Conservation (phyloP, 2,888 invertebrate genomes). For the Adelphocoris suturalis region DNA sequence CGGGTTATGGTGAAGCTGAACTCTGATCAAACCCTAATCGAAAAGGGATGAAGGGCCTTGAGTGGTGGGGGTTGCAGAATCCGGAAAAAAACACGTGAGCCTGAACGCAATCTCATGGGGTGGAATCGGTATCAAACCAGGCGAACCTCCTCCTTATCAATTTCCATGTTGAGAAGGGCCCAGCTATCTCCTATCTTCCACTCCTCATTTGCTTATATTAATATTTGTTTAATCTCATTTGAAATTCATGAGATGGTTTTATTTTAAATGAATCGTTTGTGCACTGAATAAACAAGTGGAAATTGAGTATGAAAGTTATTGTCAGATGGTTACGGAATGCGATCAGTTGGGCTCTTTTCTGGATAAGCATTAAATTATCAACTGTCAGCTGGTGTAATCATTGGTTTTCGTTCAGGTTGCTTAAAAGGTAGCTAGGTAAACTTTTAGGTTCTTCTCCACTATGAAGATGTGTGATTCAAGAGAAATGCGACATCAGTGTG, state of each 20-base stretch:
- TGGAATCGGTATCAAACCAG: neutral
- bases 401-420: no score
- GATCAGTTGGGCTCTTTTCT: no score
- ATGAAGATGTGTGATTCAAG: no score
- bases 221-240: constrained; percentile 47
- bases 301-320: neutral
- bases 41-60: neutral
- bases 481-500: no score
- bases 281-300: neutral
- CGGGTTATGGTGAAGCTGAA: neutral
- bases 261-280: constrained; percentile 31
- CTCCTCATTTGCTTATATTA: constrained; percentile 42
- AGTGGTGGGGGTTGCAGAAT: neutral
- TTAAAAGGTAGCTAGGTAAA: no score
- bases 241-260: constrained; percentile 43
- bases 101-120: neutral
- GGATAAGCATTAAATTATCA: no score
- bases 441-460: no score
- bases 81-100: neutral
- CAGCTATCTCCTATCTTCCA: constrained; percentile 37
- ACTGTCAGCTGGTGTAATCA: no score
- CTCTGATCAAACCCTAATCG: neutral
- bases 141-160: constrained; percentile 12
- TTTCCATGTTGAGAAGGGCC: constrained; percentile 25
- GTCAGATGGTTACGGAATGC: no score